phyloP scores from a whole-genome alignment of 2,113 vertebrate species.

The Cavia porcellus region DNA sequence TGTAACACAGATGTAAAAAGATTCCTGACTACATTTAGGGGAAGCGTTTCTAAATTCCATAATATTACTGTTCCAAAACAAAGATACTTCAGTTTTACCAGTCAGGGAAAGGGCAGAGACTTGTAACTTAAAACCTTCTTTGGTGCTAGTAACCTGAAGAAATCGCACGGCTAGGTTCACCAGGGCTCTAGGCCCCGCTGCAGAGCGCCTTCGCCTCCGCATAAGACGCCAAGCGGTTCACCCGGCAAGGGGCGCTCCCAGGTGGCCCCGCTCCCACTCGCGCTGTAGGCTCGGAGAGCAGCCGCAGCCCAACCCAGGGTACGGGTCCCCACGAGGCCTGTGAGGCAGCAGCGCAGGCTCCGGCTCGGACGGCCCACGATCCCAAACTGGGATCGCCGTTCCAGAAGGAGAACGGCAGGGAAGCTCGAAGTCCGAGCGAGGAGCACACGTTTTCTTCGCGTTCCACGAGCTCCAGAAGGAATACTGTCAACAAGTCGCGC shows the following conservation, averaged over 20 bases:
- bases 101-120: not conserved
- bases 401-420: not conserved
- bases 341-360: not conserved
- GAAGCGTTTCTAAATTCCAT: not conserved
- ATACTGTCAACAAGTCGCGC: rapidly evolving
- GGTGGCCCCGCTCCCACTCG: not conserved
- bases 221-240: not conserved
- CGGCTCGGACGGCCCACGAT: not conserved
- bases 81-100: not conserved
- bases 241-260: not conserved
- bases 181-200: not conserved
- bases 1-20: slow-evolving; percentile 21
- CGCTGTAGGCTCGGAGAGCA: not conserved
- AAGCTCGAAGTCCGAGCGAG: not conserved
- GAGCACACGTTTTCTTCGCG: not conserved
- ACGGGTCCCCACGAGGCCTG: no score
- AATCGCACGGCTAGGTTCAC: slow-evolving; percentile 9
- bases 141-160: not conserved
- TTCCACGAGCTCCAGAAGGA: not conserved
- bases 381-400: not conserved
- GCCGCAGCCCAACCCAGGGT: no score
- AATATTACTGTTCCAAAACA: slow-evolving; percentile 41
- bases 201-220: not conserved
- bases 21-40: not conserved
- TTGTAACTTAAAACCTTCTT: slow-evolving; percentile 45